Percentiles rank a stretch among this genome's conserved stretches.
Evolutionary conservation across 2,113 vertebrate species (phyloP).

Genomic region (Aleadryas rufinucha): DNA sequence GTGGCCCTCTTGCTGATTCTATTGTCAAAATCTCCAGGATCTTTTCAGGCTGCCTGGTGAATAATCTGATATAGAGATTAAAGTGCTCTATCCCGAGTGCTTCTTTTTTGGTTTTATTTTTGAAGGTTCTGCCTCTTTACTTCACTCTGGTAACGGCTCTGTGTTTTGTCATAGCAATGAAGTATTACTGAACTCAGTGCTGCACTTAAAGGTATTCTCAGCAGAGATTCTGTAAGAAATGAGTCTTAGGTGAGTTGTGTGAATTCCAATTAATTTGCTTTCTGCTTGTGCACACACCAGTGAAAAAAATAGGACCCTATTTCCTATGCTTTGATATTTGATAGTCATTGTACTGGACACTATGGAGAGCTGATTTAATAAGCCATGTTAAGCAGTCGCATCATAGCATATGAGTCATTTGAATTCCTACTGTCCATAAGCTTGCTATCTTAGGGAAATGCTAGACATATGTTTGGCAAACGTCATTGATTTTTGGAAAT

Average conservation of each 20-base stretch:
- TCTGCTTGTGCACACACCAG: neutral
- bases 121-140: neutral
- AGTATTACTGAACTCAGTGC: neutral
- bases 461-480: neutral
- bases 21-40: neutral
- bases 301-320: neutral
- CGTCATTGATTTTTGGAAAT: neutral
- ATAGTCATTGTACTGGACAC: neutral
- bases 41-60: neutral
- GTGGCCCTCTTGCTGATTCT: neutral
- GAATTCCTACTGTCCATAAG: constrained; percentile 13
- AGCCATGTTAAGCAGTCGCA: neutral
- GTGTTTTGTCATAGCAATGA: neutral
- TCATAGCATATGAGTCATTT: constrained; percentile 14
- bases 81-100: neutral
- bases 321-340: constrained; percentile 43
- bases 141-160: neutral
- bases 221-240: neutral
- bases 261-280: neutral
- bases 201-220: neutral
- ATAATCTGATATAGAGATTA: neutral
- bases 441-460: constrained; percentile 29
- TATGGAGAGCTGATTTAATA: constrained; percentile 20
- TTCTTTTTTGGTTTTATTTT: neutral
- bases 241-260: neutral